Percentiles rank a stretch among this genome's conserved stretches.
These are phyloP conservation scores for Polia nebulosa DNA, from an alignment of 2,888 invertebrate species.

Conservation along the genomic window DNA sequence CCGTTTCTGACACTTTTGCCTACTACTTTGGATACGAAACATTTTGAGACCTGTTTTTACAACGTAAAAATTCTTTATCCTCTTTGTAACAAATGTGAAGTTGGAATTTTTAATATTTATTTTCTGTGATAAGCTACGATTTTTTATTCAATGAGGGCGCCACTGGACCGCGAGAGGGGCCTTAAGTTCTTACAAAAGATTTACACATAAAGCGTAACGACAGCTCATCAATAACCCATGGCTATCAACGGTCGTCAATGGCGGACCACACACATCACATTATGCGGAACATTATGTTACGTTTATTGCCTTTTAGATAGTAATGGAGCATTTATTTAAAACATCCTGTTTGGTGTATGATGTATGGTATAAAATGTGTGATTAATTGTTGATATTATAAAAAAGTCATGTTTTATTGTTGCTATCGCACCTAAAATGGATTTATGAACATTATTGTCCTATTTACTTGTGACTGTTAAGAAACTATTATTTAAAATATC, in stretches of 20 bases:
- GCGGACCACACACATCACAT: slow-evolving; percentile 45
- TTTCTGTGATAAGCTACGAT: too few relatives aligned
- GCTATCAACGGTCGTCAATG: slow-evolving; percentile 21
- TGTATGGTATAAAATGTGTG: slow-evolving; percentile 20
- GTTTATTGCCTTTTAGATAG: slow-evolving; percentile 41
- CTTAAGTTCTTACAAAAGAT: neutral
- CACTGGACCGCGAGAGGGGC: too few relatives aligned
- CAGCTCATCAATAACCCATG: slow-evolving; percentile 48
- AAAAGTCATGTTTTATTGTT: slow-evolving; percentile 1
- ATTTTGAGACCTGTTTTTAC: too few relatives aligned
- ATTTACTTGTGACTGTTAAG: neutral
- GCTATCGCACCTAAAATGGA: neutral
- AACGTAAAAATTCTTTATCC: too few relatives aligned
- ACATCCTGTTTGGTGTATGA: slow-evolving; percentile 21
- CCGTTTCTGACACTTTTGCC: too few relatives aligned
- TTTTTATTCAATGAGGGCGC: too few relatives aligned
- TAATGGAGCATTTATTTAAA: slow-evolving; percentile 35
- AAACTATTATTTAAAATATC: neutral
- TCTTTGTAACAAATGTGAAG: too few relatives aligned
- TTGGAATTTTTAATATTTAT: too few relatives aligned
- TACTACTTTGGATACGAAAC: too few relatives aligned
- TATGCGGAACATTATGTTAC: slow-evolving; percentile 40
- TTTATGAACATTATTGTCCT: neutral
- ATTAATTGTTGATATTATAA: slow-evolving; percentile 5
- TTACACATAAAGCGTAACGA: slow-evolving; percentile 40